Base-by-base conservation (phyloP, 2,113 vertebrate genomes). In the Tragelaphus strepsiceros region DNA sequence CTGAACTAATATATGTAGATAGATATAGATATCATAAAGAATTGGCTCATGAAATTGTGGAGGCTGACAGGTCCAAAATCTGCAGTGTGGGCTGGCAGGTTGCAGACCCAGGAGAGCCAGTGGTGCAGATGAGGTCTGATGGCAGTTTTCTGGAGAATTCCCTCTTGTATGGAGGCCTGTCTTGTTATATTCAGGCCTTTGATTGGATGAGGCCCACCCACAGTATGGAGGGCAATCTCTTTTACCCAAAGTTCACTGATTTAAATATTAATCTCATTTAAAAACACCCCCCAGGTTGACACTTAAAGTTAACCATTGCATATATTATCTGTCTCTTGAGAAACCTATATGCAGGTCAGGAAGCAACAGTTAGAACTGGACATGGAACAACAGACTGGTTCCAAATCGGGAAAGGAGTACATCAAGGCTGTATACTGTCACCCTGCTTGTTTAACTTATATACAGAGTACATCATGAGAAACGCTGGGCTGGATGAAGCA, bases 21-120 rank as follows among this genome's bases (percentile, higher is more conserved):
- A 74, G 11, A 30, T 62, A 62, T 6, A 62, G 61, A 74, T 24
- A 43, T 35, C n/a, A 11, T 67, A 35, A 71, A 16, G 74, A 78
- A 49, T 5, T 0, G 26, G n/a, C n/a, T 80, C 35, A 32, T 1
- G 2, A 1, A 10, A 5, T 51, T 26, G 32, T 35, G 81, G 9
- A 39, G 43, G 21, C 62, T 51, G 53, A 21, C 2, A 61, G 24
- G 4, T 30, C 39, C 43, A 13, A 71, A 53, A 39, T 43, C 43
- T 78, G 43, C 26, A 2, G 14, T 15, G 43, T 49, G 26, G 74
- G 14, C 74, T 28, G 74, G 24, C 26, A 49, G 43, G 43, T 46
- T 49, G 74, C 43, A 78, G 26, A 49, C 13, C 43, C 43, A 30
- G 74, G 74, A 78, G 4, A 78, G 43, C 74, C 7, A 78, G 74